Base-by-base conservation (phyloP, 2,888 invertebrate genomes). In the Phymatocera aterrima region DNA sequence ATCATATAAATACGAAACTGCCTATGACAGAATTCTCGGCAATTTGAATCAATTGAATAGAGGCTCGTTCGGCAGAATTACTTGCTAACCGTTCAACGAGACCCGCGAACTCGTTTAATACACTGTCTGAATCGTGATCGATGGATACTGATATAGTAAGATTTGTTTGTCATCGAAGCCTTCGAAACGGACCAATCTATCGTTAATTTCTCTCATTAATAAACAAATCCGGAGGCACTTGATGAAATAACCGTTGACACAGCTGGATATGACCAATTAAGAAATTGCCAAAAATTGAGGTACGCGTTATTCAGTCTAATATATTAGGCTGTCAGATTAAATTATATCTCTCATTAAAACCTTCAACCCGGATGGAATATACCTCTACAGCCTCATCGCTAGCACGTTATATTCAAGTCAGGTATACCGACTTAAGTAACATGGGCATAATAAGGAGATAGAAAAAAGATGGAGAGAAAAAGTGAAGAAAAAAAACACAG, bases 41-140 rank as follows among this genome's bases (percentile, higher is more conserved):
- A 64, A 64, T 64, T 64, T 34, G 37, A 37, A 21, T 64, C 34
- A 34, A 64, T 64, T 37, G 34, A 64, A 64, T 21, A 4, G 61
- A 64, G 61, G 37, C 61, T 64, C 61, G 6, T 37, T 64, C 61
- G 18, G 31, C 24, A 10, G 37, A 34, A 37, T 64, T 37, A 37
- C 61, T 64, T n/a, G n/a, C n/a, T n/a, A n/a, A n/a, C n/a, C n/a
- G n/a, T n/a, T n/a, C 34, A 37, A 64, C 61, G 37, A 64, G n/a
- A 60, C 31, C n/a, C n/a, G 60, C 60, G 28, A 60, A 60, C 60
- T 15, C 31, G 31, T 60, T 60, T 31, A 18, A 51, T 51, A 60
- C 61, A 64, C 37, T 64, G 61, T 61, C n/a, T 37, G 1, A 21
- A 18, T 37, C 43, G 1, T 12, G n/a, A 37, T 37, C 18, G 37